Conservation (phyloP, 2,888 invertebrate genomes). For the Diplolepis rosae region DNA sequence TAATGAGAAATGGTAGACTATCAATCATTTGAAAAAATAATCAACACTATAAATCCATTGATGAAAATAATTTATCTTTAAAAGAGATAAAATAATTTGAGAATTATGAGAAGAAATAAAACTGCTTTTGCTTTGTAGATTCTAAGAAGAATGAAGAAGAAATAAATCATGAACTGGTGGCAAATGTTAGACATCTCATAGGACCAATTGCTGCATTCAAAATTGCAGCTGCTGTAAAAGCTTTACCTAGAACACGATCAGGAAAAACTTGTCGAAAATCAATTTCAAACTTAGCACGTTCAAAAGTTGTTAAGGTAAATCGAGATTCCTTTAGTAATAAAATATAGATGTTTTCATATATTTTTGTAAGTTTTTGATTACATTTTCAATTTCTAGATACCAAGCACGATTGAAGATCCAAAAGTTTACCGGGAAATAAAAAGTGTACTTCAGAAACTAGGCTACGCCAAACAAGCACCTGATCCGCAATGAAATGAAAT, state of each 20-base stretch:
- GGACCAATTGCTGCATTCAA: slow-evolving; percentile 94
- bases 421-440: slow-evolving; percentile 87
- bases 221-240: slow-evolving; percentile 85
- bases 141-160: slow-evolving; percentile 75
- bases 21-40: no score
- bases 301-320: slow-evolving; percentile 83
- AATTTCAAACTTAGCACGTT: slow-evolving; percentile 88
- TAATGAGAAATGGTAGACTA: slow-evolving; percentile 79
- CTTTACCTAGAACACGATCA: slow-evolving; percentile 91
- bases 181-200: slow-evolving; percentile 79
- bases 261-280: slow-evolving; percentile 89
- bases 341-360: not conserved
- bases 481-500: slow-evolving; percentile 75
- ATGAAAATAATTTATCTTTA: no score
- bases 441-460: slow-evolving; percentile 83
- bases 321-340: slow-evolving; percentile 38
- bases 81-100: no score
- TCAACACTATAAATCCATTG: no score
- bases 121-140: slow-evolving; percentile 65
- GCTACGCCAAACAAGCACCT: slow-evolving; percentile 83
- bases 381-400: slow-evolving; percentile 75
- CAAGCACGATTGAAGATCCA: slow-evolving; percentile 92
- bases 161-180: slow-evolving; percentile 77
- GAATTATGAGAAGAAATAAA: not conserved
- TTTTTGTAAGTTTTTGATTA: not conserved